A percentile compares a stretch with the other conserved stretches of the same genome.
These are phyloP conservation scores for Apotomis capreana DNA, from an alignment of 2,888 invertebrate species.

Conservation along the genomic window DNA sequence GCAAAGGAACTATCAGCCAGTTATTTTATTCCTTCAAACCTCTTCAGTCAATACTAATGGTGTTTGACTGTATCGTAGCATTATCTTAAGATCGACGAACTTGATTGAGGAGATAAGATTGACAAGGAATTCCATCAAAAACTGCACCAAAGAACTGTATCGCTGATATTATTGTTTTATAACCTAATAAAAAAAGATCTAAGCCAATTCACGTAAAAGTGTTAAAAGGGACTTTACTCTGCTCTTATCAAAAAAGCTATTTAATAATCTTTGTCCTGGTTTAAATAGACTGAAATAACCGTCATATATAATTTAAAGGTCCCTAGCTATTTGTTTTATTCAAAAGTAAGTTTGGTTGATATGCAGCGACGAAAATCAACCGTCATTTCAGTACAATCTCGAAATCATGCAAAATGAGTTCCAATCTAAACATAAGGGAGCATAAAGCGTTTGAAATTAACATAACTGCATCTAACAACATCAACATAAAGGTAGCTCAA, in stretches of 20 bases:
- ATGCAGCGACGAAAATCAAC: conserved; percentile 46
- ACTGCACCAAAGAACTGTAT: conserved; percentile 36
- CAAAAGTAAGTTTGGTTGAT: conserved; percentile 53
- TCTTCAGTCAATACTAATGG: conserved; percentile 21
- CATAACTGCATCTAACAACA: conserved; percentile 1
- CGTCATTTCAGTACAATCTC: conserved; percentile 16
- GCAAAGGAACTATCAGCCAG: neutral
- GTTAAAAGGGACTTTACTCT: conserved; percentile 32
- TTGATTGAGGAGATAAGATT: conserved; percentile 37
- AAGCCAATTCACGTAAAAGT: conserved; percentile 21
- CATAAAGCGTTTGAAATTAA: conserved; percentile 2
- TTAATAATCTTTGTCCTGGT: conserved; percentile 23
- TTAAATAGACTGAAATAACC: conserved; percentile 23
- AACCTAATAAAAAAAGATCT: conserved; percentile 27
- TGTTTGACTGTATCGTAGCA: conserved; percentile 26
- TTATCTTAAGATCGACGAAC: conserved; percentile 27
- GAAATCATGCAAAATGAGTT: conserved; percentile 42
- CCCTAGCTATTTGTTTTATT: conserved; percentile 54
- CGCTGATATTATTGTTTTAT: conserved; percentile 36
- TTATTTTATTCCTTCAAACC: neutral
- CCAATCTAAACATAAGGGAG: neutral
- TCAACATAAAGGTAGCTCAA: conserved; percentile 40
- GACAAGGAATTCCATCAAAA: conserved; percentile 35
- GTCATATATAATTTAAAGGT: conserved; percentile 44
- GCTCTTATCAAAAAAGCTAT: conserved; percentile 8